Percentiles rank a stretch among this genome's conserved stretches.
Conservation (phyloP, 2,113 vertebrate species). For the Amblyornis subalaris region DNA sequence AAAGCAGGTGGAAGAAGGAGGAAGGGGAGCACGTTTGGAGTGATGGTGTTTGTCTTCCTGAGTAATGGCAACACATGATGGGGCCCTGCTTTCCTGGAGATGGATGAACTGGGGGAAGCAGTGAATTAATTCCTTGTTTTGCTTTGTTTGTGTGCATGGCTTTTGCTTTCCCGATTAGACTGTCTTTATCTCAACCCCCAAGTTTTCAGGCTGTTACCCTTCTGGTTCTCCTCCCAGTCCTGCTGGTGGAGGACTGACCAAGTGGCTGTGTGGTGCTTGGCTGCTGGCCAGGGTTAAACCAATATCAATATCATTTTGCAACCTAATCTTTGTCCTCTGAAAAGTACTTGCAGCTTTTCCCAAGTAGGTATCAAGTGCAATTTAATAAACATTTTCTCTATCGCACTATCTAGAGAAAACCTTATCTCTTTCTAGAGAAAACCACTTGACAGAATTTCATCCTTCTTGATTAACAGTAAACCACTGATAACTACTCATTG, state of each 20-base stretch:
- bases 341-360: background rate
- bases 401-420: background rate
- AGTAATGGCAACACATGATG: background rate
- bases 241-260: rapidly evolving
- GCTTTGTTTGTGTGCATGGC: background rate
- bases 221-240: background rate
- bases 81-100: too few species aligned
- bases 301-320: background rate
- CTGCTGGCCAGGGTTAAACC: background rate
- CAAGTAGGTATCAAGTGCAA: background rate
- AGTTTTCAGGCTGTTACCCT: background rate
- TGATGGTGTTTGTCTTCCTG: background rate
- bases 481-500: background rate
- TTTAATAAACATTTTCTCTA: conserved; percentile 16
- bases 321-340: background rate
- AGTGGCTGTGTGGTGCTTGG: rapidly evolving
- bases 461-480: background rate
- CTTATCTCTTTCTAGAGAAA: background rate
- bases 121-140: background rate
- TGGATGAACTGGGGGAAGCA: background rate
- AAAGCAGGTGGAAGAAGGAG: background rate
- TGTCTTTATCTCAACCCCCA: background rate
- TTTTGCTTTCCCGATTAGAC: background rate
- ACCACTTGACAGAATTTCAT: conserved; percentile 1
- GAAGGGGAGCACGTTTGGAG: background rate